phyloP scores from a whole-genome alignment of 2,797 vertebrate genomes.

The Diceros bicornis region DNA sequence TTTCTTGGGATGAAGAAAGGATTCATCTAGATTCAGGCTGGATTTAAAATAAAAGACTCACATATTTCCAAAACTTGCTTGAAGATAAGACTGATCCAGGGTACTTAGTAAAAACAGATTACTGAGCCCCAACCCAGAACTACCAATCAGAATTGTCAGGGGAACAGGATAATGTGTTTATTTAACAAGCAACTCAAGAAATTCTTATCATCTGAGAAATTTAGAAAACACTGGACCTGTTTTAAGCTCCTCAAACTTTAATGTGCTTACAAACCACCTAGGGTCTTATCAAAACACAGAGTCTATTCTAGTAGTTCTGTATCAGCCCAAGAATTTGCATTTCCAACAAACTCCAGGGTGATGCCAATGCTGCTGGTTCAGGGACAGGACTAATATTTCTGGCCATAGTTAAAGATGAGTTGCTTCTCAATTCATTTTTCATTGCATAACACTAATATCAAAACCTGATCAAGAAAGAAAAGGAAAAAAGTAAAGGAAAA shows the following conservation, averaged over 20 bases:
- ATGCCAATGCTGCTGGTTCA: neutral
- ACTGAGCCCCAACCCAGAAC: neutral
- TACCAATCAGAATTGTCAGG: conserved; percentile 20
- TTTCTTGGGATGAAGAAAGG: neutral
- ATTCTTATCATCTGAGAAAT: conserved; percentile 40
- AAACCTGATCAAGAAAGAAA: neutral
- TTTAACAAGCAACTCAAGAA: neutral
- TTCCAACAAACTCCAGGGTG: neutral
- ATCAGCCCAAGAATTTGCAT: neutral
- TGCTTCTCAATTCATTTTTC: conserved; percentile 7
- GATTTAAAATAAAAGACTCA: conserved; percentile 55
- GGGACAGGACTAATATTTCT: neutral
- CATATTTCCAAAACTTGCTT: conserved; percentile 37
- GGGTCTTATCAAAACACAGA: neutral
- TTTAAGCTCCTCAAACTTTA: conserved; percentile 20
- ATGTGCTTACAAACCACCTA: neutral
- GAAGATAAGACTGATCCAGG: neutral
- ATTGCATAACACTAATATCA: neutral
- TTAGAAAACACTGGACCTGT: neutral
- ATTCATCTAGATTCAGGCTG: neutral
- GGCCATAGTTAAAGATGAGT: conserved; percentile 1
- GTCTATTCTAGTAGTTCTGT: neutral
- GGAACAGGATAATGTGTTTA: neutral
- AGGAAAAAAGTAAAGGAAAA: neutral
- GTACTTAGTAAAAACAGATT: neutral